Base-by-base conservation (phyloP, 2,888 invertebrate species). In the Drosophila nigritarsus region DNA sequence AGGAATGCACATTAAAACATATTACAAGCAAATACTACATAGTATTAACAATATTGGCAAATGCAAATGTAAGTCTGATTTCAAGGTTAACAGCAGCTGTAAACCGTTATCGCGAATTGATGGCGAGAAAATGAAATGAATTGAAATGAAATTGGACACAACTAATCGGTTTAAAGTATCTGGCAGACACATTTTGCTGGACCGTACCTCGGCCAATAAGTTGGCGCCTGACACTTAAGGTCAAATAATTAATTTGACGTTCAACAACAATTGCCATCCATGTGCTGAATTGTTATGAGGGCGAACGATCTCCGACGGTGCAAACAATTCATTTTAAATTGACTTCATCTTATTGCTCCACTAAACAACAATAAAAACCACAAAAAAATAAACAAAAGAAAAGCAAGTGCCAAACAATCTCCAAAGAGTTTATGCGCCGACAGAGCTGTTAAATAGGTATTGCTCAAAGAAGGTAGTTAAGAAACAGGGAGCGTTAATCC, bases 141-240 rank as follows among this genome's bases (percentile, higher is more conserved):
- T 53, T 53, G 27, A 48, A 65, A 65, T 75, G 65, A 71, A 79
- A 78, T 78, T 84, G 54, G 67, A 69, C 80, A 70, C 72, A 83
- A 83, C 88, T 75, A 85, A 85, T 86, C 82, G 86, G 76, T 76
- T 72, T 82, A 72, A 80, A 75, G 78, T 75, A 75, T 80, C 71
- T 71, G 70, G 34, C 62, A 69, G 65, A 74, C 69, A 71, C 34
- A 66, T 50, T 48, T 24, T 15, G 4, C 45, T 61, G 73, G 60
- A 49, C 63, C 65, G 60, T 54, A 45, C 65, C 70, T 61, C 40
- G 29, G 36, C 42, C 27, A 58, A 67, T 68, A 38, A 42, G 64
- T 40, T 55, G 64, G 34, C 68, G 73, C 67, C 72, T 69, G 62
- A 77, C 69, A 66, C 60, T 73, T 73, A 65, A 79, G 86, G 86